phyloP scores from a whole-genome alignment of 2,113 vertebrate genomes.

The Vicugna pacos region DNA sequence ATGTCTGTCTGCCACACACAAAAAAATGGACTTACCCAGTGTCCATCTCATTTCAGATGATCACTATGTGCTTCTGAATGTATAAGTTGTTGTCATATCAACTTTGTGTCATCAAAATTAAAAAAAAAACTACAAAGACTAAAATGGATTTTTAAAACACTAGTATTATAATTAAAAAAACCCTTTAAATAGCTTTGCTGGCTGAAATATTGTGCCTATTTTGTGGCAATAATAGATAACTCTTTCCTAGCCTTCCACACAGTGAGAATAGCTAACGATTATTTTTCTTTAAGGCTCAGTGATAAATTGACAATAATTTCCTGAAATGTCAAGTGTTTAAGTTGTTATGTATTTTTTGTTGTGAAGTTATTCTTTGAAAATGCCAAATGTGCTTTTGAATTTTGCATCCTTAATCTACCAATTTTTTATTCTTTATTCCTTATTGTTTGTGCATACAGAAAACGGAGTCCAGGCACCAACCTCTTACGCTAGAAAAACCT shows the following conservation, averaged over 20 bases:
- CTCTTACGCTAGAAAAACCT: rapidly evolving
- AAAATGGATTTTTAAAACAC: not conserved
- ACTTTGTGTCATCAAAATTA: not conserved
- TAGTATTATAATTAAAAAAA: not conserved
- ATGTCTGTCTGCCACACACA: not conserved
- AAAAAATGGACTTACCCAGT: not conserved
- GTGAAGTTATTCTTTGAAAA: conserved; percentile 50
- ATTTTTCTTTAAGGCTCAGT: not conserved
- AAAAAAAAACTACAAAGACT: not conserved
- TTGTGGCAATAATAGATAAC: not conserved
- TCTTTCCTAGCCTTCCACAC: not conserved
- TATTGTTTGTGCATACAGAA: not conserved
- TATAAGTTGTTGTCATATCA: not conserved
- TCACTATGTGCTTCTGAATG: not conserved
- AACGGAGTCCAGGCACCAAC: not conserved
- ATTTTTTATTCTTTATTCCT: not conserved
- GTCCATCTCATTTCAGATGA: not conserved
- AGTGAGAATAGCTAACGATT: not conserved
- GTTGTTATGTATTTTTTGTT: not conserved
- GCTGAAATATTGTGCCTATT: not conserved
- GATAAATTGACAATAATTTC: conserved; percentile 46
- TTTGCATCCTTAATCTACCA: not conserved
- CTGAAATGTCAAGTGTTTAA: conserved; percentile 48
- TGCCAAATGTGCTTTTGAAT: not conserved
- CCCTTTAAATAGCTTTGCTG: not conserved